These are phyloP conservation scores for Heliothis subflexa DNA, from an alignment of 1,140 invertebrate species.

Conservation along the genomic window DNA sequence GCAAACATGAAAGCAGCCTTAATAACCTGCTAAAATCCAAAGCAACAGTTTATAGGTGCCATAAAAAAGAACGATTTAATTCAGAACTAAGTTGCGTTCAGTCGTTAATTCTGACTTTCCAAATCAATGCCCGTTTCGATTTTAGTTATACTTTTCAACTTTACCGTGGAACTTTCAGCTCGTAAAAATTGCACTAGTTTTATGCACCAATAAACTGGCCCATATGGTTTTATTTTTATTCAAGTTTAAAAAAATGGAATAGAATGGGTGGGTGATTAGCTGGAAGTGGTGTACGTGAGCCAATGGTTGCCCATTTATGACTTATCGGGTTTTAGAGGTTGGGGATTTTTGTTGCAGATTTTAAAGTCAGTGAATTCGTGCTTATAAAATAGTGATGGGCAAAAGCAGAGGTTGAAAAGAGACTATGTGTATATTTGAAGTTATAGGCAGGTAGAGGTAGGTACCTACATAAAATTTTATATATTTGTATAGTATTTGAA, in stretches of 20 bases:
- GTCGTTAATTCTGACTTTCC: conserved; percentile 26
- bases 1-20: too few relatives aligned
- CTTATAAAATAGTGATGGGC: too few relatives aligned
- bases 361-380: too few relatives aligned
- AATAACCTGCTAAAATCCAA: neutral
- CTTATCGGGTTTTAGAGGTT: too few relatives aligned
- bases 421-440: too few relatives aligned
- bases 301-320: neutral
- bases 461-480: too few relatives aligned
- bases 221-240: conserved; percentile 28
- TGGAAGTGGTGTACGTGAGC: neutral
- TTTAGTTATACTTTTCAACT: conserved; percentile 35
- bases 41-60: neutral
- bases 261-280: conserved; percentile 11
- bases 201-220: conserved; percentile 25
- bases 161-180: conserved; percentile 18
- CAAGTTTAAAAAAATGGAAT: conserved; percentile 9
- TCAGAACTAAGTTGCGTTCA: conserved; percentile 17
- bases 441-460: too few relatives aligned
- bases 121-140: conserved; percentile 18
- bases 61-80: conserved; percentile 33
- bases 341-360: too few relatives aligned
- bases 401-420: too few relatives aligned
- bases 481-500: too few relatives aligned
- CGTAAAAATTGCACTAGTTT: conserved; percentile 36